A percentile compares a stretch with the other conserved stretches of the same genome.
These are phyloP conservation scores for Dryocosmus kuriphilus DNA, from an alignment of 2,888 invertebrate species.

Conservation along the genomic window DNA sequence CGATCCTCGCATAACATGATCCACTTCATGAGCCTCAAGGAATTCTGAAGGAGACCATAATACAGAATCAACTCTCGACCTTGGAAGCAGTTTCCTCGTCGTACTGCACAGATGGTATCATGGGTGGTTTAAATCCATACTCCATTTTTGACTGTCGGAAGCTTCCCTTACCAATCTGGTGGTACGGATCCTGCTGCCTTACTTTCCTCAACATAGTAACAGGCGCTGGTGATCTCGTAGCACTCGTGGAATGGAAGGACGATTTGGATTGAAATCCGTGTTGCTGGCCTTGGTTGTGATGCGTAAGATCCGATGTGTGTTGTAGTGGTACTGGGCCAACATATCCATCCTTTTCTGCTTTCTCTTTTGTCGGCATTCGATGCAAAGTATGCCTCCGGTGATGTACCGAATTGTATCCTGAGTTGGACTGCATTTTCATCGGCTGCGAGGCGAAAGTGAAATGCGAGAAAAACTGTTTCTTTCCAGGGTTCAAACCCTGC, in stretches of 20 bases:
- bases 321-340: constrained; percentile 80
- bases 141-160: constrained; percentile 86
- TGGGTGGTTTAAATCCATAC: constrained; percentile 90
- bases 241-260: constrained; percentile 48
- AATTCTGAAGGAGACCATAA: background rate
- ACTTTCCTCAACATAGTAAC: constrained; percentile 68
- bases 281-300: constrained; percentile 52
- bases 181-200: constrained; percentile 79
- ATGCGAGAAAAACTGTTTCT: constrained; percentile 42
- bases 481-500: constrained; percentile 24
- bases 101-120: constrained; percentile 89
- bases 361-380: constrained; percentile 48
- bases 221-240: constrained; percentile 51
- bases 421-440: constrained; percentile 48
- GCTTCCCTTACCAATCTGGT: constrained; percentile 78
- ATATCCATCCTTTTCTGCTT: constrained; percentile 68
- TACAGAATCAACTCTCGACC: constrained; percentile 66
- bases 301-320: constrained; percentile 64
- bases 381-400: constrained; percentile 59
- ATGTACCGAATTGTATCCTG: constrained; percentile 49
- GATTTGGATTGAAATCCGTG: constrained; percentile 56
- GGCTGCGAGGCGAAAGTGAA: constrained; percentile 26
- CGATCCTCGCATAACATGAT: constrained; percentile 5
- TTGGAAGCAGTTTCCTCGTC: constrained; percentile 81
- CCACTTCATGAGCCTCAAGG: background rate